Base-by-base conservation (phyloP, 2,797 vertebrate species). In the Mormyrops attenuatus region DNA sequence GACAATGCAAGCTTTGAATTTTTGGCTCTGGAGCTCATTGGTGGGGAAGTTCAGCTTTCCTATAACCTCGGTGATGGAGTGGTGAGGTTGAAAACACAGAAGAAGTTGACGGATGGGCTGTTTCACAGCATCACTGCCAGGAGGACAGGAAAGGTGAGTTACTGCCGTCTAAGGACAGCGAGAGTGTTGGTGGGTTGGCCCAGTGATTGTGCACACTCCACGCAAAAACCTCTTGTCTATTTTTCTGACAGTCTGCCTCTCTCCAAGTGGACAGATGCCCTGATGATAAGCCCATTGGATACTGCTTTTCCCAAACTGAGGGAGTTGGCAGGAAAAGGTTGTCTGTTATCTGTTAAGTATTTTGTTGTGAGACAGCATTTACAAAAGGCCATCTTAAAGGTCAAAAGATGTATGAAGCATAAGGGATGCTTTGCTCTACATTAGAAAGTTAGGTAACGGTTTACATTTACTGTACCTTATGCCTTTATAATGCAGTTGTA, bases 21-120 rank as follows among this genome's bases (percentile, higher is more conserved):
- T 90, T 91, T 97, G 60, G 95, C 96, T 3, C 89, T 97, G 77
- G 95, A 97, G 90, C 94, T 97, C 87, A 44, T 96, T 84, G 91
- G 93, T 30, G 96, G 96, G 30, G 89, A 91, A 66, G 44, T 95
- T 3, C 90, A 73, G 0, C 92, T 97, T 55, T 95, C 96, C 13
- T 97, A 94, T 90, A 93, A 97, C 93, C 94, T 97, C 73, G 96
- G 96, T 5, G 93, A 94, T 11, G 96, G 96, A 49, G 92, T 94
- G 5, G 93, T 95, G 80, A 93, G 89, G 91, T 90, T 97, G 93
- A 92, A 93, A 89, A 95, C 95, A 9, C 90, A 90, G 26, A 96
- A 96, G 66, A 91, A 91, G 22, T 94, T 96, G 91, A 93, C 95
- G 87, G 96, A 97, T 91, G 96, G 96, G 66, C 49, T 90, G 90